Base-by-base conservation (phyloP, 2,888 invertebrate genomes). In the Boloria selene region DNA sequence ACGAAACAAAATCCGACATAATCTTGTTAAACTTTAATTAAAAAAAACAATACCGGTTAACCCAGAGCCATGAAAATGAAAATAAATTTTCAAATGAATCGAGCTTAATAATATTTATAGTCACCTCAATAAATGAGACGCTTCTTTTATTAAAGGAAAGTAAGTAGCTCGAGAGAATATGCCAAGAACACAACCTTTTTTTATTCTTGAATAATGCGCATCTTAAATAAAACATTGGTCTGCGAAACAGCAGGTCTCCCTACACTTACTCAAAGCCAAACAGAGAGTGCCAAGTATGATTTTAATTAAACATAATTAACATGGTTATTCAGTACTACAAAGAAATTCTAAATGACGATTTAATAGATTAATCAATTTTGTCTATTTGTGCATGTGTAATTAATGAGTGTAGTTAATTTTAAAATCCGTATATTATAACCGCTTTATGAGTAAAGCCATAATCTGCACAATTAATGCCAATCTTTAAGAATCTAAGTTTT, bases 221-320 rank as follows among this genome's bases (percentile, higher is more conserved):
- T 69, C 51, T 56, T 65, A 72, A 70, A 61, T 65, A 72, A 70
- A 61, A 70, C 71, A 67, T 60, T 64, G 71, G 65, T 69, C 60
- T 67, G 70, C 72, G 64, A 65, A 59, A 68, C 71, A 64, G 68
- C 10, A 61, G 71, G 68, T 54, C 54, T 61, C 49, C 49, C 65
- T 60, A 62, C 70, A 64, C 58, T 51, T 53, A 59, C 67, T 61
- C 63, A 50, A 64, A 66, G 56, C 49, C 49, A 50, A 51, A 64
- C 44, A 51, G 53, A 52, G 55, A 60, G 66, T 65, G 63, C 66
- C 65, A 67, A 67, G 68, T 67, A 71, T 64, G 65, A 72, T 69
- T 72, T 71, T 71, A 72, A 71, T 71, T 71, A 71, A 70, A 61
- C 72, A 60, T 71, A 67, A 71, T 67, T 63, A 14, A 58, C 18